Evolutionary conservation across 2,113 vertebrate genomes (phyloP).

Genomic region (Casuarius casuarius): DNA sequence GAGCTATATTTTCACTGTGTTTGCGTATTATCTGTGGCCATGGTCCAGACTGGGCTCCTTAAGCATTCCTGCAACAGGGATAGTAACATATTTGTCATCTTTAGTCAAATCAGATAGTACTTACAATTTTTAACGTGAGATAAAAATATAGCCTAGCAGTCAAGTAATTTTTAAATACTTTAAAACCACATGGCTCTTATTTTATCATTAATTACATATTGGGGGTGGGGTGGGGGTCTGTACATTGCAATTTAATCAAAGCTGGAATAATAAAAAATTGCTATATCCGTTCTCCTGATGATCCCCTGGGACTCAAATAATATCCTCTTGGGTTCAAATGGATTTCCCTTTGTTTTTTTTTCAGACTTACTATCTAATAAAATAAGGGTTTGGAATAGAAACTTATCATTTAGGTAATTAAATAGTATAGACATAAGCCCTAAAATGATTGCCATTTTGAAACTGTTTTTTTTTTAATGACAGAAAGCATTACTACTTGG

Average conservation of each 20-base stretch:
- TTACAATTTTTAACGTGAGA: neutral
- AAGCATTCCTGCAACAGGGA: neutral
- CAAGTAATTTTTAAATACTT: neutral
- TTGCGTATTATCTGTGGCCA: neutral
- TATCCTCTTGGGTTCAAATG: slow-evolving; percentile 40
- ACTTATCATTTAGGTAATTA: slow-evolving; percentile 29
- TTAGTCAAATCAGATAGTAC: neutral
- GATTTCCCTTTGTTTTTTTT: slow-evolving; percentile 35
- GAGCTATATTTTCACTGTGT: neutral
- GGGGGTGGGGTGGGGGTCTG: neutral
- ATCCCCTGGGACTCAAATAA: slow-evolving; percentile 15
- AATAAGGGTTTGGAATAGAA: neutral
- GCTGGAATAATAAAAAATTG: slow-evolving; percentile 9
- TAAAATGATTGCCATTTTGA: slow-evolving; percentile 22
- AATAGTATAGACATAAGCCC: neutral
- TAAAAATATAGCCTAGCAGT: neutral
- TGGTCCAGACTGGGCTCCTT: neutral
- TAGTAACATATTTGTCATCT: neutral
- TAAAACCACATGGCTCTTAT: neutral
- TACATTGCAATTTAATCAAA: slow-evolving; percentile 10
- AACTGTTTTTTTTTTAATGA: neutral
- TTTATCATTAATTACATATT: slow-evolving; percentile 34
- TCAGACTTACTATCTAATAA: slow-evolving; percentile 19
- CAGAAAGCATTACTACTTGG: neutral
- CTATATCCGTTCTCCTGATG: neutral